Base-by-base conservation (phyloP, 1,140 invertebrate species). In the Drosophila ogumai region DNA sequence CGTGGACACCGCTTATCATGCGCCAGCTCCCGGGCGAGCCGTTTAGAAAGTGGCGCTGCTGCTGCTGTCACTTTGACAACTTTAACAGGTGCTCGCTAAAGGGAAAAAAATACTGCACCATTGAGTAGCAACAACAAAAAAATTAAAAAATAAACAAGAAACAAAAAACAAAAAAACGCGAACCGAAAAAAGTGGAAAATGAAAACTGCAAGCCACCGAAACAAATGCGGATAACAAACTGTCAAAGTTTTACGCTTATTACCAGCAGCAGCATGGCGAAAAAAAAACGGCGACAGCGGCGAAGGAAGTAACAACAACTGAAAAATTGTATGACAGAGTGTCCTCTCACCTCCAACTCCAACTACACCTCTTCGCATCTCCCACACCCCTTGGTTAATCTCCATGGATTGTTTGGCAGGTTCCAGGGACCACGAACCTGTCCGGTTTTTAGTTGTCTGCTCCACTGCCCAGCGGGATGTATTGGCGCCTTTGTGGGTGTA, bases 191-290 rank as follows among this genome's bases (percentile, higher is more conserved):
- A 40, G 4, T 40, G 40, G 41, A 25, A 75, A 43, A 76, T 66
- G 63, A 76, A 67, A 76, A 67, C 63, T 75, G 61, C 75, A 82
- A 82, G 73, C 68, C 82, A 76, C 41, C 46, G 52, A 68, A 82
- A 78, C 79, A 87, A 88, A 84, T 90, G 68, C 77, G 84, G 84
- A 88, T 88, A 88, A 88, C 84, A 88, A 88, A 88, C 85, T 88
- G 84, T 88, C 84, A 88, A 88, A 88, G 84, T 87, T 87, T 64
- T 80, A 78, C 84, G 84, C 84, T 87, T 87, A 87, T 87, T 87
- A 88, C 84, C 76, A 74, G 67, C 58, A 75, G 52, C 71, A 68
- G 49, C 5, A 38, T 22, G 41, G 65, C 61, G 43, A 61, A 65
- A 47, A 61, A 44, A 34, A 38, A 63, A 34, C 47, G 28, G 17